Conservation (phyloP, 2,888 invertebrate species). For the Tenthredo mesomela region DNA sequence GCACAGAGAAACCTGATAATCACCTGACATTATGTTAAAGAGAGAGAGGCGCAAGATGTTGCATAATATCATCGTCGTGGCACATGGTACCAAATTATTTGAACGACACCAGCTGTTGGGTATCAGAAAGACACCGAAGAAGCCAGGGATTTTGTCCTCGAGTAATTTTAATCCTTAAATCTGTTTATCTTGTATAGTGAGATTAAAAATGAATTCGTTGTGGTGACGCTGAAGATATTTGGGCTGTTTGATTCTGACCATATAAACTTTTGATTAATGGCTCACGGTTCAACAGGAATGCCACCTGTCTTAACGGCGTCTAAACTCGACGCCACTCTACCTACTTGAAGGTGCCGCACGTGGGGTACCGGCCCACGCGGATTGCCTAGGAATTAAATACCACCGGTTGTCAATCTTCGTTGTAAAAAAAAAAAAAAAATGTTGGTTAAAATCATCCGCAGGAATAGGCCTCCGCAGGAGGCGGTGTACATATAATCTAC, state of each 20-base stretch:
- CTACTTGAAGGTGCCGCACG: slow-evolving; percentile 16
- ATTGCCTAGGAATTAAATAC: slow-evolving; percentile 14
- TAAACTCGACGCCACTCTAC: not conserved
- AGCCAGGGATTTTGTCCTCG: not conserved
- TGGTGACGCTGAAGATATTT: not conserved
- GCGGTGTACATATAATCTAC: not conserved
- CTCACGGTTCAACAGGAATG: slow-evolving; percentile 21
- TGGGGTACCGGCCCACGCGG: slow-evolving; percentile 30
- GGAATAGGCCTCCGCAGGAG: not conserved
- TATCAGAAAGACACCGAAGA: not conserved
- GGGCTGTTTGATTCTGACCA: not conserved
- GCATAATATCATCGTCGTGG: slow-evolving; percentile 14
- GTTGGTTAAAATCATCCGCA: not conserved
- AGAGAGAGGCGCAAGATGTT: slow-evolving; percentile 34
- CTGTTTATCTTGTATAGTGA: not conserved
- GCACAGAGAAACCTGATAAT: slow-evolving; percentile 42
- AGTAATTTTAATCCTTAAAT: not conserved
- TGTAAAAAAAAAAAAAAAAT: not conserved
- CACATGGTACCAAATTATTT: slow-evolving; percentile 16
- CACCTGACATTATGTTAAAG: slow-evolving; percentile 41
- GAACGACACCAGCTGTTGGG: slow-evolving; percentile 35
- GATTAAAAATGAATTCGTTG: not conserved
- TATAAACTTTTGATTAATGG: not conserved
- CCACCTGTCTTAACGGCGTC: slow-evolving; percentile 38
- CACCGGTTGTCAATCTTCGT: slow-evolving; percentile 21